These are phyloP conservation scores for Malachius bipustulatus DNA, from an alignment of 2,888 invertebrate genomes.

Conservation along the genomic window DNA sequence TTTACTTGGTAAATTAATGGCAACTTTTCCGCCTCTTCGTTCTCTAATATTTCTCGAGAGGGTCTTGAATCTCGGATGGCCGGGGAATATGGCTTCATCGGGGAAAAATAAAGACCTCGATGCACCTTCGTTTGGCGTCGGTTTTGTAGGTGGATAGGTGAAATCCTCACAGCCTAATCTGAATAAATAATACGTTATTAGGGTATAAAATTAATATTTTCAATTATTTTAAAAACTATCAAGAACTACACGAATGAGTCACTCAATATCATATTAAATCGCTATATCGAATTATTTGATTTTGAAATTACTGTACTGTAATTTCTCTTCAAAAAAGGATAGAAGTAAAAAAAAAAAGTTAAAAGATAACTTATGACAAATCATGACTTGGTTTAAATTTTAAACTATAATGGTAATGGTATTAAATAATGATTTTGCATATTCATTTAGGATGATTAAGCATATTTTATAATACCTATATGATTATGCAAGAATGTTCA, in stretches of 20 bases:
- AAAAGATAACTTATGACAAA: too few species aligned
- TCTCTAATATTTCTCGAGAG: slow-evolving; percentile 86
- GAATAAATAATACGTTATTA: slow-evolving; percentile 28
- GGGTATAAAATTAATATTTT: background rate
- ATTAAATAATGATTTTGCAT: too few species aligned
- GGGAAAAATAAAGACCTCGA: slow-evolving; percentile 86
- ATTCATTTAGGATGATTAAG: too few species aligned
- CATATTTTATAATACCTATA: too few species aligned
- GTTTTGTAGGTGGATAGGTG: slow-evolving; percentile 66
- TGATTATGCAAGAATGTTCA: too few species aligned
- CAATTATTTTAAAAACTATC: too few species aligned
- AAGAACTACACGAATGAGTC: slow-evolving; percentile 1
- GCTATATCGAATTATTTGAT: too few species aligned
- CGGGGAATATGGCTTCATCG: slow-evolving; percentile 83
- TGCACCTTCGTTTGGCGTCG: slow-evolving; percentile 59
- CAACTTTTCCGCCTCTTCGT: slow-evolving; percentile 87
- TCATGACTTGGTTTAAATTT: too few species aligned
- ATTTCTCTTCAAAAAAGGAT: too few species aligned
- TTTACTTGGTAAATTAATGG: slow-evolving; percentile 90
- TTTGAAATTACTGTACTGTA: too few species aligned
- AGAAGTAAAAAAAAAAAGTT: too few species aligned
- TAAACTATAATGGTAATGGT: too few species aligned
- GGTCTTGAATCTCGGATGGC: slow-evolving; percentile 93
- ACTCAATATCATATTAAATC: background rate
- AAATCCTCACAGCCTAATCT: slow-evolving; percentile 83